phyloP scores from a whole-genome alignment of 1,140 invertebrate genomes.

The Eumaeus atala region DNA sequence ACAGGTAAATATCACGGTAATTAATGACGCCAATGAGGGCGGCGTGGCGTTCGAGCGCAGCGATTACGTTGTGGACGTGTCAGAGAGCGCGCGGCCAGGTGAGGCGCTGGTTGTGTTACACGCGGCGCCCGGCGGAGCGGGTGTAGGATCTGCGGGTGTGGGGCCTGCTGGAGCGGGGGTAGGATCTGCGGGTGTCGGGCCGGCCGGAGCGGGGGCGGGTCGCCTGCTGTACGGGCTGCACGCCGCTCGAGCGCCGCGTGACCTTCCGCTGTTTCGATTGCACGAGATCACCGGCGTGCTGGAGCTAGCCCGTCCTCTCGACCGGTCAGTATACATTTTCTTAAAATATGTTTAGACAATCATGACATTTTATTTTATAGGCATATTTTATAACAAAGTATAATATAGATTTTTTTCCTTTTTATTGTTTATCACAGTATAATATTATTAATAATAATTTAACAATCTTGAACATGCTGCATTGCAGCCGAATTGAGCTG shows the following conservation, averaged over 20 bases:
- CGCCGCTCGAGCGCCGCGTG: conserved; percentile 81
- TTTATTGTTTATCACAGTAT: too few species aligned
- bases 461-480: too few species aligned
- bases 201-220: conserved; percentile 48
- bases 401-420: too few species aligned
- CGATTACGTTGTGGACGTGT: conserved; percentile 83
- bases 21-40: conserved; percentile 88
- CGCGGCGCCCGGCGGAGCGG: conserved; percentile 31
- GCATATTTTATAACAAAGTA: too few species aligned
- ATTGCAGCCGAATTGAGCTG: too few species aligned
- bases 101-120: conserved; percentile 57
- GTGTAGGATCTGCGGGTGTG: too few species aligned
- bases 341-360: background rate
- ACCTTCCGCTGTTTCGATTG: conserved; percentile 86
- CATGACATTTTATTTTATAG: too few species aligned
- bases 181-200: too few species aligned
- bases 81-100: conserved; percentile 76
- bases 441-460: too few species aligned
- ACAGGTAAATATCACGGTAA: conserved; percentile 82
- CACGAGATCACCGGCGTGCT: conserved; percentile 82
- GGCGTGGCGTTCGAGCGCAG: conserved; percentile 83
- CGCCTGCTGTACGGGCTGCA: conserved; percentile 85
- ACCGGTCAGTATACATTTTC: conserved; percentile 29
- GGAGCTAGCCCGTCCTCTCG: conserved; percentile 45
- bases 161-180: too few species aligned